Evolutionary conservation across 2,113 vertebrate species (phyloP).

Genomic region (Alaudala cheleensis): DNA sequence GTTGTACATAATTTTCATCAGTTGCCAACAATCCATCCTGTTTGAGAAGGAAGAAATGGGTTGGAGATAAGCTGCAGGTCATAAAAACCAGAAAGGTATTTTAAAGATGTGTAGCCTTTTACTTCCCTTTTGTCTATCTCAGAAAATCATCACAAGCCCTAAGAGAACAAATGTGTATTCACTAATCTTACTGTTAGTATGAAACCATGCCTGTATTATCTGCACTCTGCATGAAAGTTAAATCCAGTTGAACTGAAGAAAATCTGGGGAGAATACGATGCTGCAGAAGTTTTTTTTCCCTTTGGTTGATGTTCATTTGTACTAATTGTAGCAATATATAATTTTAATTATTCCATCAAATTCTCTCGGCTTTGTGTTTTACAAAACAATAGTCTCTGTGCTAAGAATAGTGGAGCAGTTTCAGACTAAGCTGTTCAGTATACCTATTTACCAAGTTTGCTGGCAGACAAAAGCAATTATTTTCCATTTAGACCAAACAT

Average conservation of each 20-base stretch:
- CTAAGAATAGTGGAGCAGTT: neutral
- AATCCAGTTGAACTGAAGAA: neutral
- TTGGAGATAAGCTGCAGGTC: neutral
- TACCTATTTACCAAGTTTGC: neutral
- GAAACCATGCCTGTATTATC: neutral
- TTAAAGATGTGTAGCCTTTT: neutral
- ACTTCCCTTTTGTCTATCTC: neutral
- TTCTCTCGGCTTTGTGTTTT: neutral
- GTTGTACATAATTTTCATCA: neutral
- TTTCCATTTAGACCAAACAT: neutral
- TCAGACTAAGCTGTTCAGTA: neutral
- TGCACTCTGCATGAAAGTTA: neutral
- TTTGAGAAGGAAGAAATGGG: neutral
- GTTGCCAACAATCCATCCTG: neutral
- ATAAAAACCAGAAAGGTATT: neutral
- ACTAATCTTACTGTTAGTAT: neutral
- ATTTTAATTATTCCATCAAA: neutral
- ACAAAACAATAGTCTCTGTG: neutral
- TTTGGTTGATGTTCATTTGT: neutral
- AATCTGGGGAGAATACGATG: neutral
- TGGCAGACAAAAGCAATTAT: neutral
- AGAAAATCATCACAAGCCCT: neutral
- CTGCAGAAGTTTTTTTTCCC: neutral
- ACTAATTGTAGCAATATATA: neutral
- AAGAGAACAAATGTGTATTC: neutral